Conservation (phyloP, 2,797 vertebrate genomes). For the Triplophysa bombifrons region DNA sequence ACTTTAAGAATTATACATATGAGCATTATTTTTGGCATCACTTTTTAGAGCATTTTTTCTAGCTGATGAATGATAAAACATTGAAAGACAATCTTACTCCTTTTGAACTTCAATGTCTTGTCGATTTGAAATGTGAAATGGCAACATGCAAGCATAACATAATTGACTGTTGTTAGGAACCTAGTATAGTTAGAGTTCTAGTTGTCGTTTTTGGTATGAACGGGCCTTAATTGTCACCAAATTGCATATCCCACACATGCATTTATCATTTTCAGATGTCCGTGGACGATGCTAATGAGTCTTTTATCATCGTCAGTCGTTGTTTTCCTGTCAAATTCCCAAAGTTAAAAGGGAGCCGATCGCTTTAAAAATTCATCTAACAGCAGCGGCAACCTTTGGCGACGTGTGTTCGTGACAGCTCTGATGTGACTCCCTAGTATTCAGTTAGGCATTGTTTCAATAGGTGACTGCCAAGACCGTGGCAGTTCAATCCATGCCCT, state of each 20-base stretch:
- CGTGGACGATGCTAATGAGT: slow-evolving; percentile 5
- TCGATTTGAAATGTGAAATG: too few relatives aligned
- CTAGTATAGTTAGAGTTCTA: too few relatives aligned
- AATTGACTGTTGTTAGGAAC: too few relatives aligned
- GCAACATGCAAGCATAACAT: too few relatives aligned
- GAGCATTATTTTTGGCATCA: too few relatives aligned
- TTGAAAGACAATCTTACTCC: too few relatives aligned
- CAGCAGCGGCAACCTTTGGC: slow-evolving; percentile 38
- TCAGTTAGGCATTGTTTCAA: slow-evolving; percentile 41
- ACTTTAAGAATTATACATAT: too few relatives aligned
- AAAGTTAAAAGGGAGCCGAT: slow-evolving; percentile 33
- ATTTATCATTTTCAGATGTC: slow-evolving; percentile 4
- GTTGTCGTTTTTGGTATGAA: too few relatives aligned
- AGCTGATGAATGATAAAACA: too few relatives aligned
- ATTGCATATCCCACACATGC: neutral
- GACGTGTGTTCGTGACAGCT: slow-evolving; percentile 45
- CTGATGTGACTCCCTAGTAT: slow-evolving; percentile 44
- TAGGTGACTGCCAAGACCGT: slow-evolving; percentile 48
- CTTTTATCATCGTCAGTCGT: slow-evolving; percentile 26
- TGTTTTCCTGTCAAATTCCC: slow-evolving; percentile 30
- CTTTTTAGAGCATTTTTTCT: too few relatives aligned
- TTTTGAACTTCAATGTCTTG: too few relatives aligned
- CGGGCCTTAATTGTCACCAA: neutral
- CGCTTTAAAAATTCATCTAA: slow-evolving; percentile 48
- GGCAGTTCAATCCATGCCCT: slow-evolving; percentile 47